Conservation (phyloP, 2,113 vertebrate species). For the Athene cunicularia region DNA sequence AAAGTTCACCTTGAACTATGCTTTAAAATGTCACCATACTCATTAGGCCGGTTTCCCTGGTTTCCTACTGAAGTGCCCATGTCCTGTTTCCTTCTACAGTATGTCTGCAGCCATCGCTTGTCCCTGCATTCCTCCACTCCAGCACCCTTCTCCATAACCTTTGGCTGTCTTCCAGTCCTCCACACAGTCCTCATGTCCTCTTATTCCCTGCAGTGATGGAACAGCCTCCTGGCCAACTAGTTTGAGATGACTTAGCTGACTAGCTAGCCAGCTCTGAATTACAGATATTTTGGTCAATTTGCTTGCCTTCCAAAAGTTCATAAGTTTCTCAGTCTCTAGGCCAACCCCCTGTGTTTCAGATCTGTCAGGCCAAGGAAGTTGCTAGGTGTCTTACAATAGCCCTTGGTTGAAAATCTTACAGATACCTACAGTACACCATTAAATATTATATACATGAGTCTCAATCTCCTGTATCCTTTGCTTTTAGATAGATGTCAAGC, state of each 20-base stretch:
- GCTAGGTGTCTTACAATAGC: background rate
- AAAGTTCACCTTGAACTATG: background rate
- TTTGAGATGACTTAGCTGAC: background rate
- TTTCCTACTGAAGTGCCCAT: background rate
- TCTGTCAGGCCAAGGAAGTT: background rate
- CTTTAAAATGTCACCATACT: background rate
- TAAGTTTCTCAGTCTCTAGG: background rate
- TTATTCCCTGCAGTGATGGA: background rate
- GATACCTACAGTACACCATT: background rate
- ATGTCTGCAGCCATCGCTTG: background rate
- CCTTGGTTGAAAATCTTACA: background rate
- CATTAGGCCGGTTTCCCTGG: background rate
- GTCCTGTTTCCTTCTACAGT: background rate
- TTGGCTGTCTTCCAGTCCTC: background rate
- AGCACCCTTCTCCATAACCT: background rate
- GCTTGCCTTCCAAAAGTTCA: background rate
- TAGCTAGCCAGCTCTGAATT: background rate
- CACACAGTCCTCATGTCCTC: background rate
- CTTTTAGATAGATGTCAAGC: background rate
- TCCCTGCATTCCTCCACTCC: background rate
- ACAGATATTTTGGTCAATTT: background rate
- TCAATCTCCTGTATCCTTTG: background rate
- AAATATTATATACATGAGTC: background rate
- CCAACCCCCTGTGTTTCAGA: background rate
- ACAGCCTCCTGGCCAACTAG: background rate